Base-by-base conservation (phyloP, 2,888 invertebrate genomes). In the Penaeus monodon region DNA sequence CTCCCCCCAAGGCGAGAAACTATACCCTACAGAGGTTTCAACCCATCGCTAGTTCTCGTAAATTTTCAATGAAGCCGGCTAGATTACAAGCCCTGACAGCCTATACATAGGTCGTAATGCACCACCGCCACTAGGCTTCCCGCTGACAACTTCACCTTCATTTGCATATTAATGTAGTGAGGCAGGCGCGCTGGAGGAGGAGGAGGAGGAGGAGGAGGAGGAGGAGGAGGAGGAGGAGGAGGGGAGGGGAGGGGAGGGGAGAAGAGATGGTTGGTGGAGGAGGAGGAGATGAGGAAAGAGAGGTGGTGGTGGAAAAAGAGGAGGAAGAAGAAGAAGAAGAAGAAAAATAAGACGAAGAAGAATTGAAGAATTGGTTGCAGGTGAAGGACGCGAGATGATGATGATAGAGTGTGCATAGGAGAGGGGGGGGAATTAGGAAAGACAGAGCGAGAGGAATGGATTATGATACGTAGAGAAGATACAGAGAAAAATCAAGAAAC, bases 151-250 rank as follows among this genome's bases (percentile, higher is more conserved):
- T 80, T 86, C 84, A 70, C 83, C 86, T 86, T 90, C 81, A 88
- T 84, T 86, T 85, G 86, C 85, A 85, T 86, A 88, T 65, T 89
- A 89, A 88, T 88, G 90, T 90, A 85, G 66, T 84, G 90, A 90
- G 91, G 89, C 91, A 90, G 90, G 91, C 57, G 57, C 57, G 66
- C 68, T 65, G 64, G 66, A 70, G 12, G 49, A 20, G 24, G 27
- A 57, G 73, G n/a, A 33, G 68, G 24, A 14, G 24, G n/a, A 27
- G 12, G 22, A 0, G 38, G 68, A 66, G 29, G 57, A 12, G 65
- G 65, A 4, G n/a, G 57, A 73, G 27, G 73, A 73, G 29, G 22
- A 12, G 4, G 79, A 65, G 22, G 29, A 22, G 49, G 73, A 7
- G 2, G 38, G 3, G 24, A 66, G 4, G 10, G 24, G 64, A 22